Base-by-base conservation (phyloP, 1,140 invertebrate genomes). In the Rhagoletis zephyria region DNA sequence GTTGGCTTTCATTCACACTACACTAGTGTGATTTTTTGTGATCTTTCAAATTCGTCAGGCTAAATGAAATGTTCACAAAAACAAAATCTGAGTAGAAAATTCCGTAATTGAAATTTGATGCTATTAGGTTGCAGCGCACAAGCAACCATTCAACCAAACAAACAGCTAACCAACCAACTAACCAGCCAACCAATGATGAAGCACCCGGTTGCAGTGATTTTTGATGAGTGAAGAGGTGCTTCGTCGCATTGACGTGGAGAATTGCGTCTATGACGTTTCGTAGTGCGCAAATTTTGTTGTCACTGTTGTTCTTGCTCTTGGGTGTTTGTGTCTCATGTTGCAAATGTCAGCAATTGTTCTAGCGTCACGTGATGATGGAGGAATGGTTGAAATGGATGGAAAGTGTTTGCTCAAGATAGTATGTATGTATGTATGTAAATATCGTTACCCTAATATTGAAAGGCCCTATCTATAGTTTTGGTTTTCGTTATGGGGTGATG, bases 31-130 rank as follows among this genome's bases (percentile, higher is more conserved):
- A 65, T 89, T 88, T 89, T 60, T 88, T 87, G 56, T 87, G 87
- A 61, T 60, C 85, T 85, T 60, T 63, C 16, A 40, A 61, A 61
- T 63, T 61, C 85, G 61, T 85, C 61, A 19, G 42, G 85, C 85
- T 60, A 60, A 60, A 61, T 63, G 59, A 85, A 85, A 85, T 63
- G 61, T 40, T 59, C 14, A 19, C n/a, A 59, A 51, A 77, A 77
- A 56, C 45, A 12, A 81, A 81, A 85, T 61, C 85, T 10, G 61
- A 85, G 61, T 42, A 61, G 30, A 89, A 87, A 89, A 90, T 90
- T 91, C 89, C 90, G 90, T 91, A 91, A 91, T 91, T 91, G 90
- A 91, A 91, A 91, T 91, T 91, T 91, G 90, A 91, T 90, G 88
- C 88, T 89, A 90, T 91, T 91, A 90, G 88, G 90, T 91, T 90